phyloP scores from a whole-genome alignment of 2,113 vertebrate species.

The Gambusia holbrooki region DNA sequence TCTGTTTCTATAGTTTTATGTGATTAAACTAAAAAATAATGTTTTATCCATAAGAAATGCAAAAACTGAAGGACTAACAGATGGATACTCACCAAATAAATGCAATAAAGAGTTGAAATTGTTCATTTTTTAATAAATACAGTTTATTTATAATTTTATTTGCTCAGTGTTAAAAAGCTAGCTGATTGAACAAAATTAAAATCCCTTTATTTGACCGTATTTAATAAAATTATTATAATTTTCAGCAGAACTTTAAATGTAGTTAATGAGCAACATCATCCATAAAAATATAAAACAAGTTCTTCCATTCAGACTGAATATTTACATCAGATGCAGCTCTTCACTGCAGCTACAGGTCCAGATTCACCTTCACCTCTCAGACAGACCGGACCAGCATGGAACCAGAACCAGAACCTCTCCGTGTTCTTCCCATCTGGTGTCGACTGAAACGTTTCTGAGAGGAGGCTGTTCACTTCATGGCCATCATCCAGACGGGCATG shows the following conservation, averaged over 20 bases:
- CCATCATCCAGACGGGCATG: slow-evolving; percentile 94
- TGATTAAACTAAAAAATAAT: too few species aligned
- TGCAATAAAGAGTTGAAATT: too few species aligned
- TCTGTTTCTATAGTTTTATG: too few species aligned
- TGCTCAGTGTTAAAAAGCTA: too few species aligned
- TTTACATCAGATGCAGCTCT: slow-evolving; percentile 39
- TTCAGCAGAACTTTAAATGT: neutral
- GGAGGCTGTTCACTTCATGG: slow-evolving; percentile 72
- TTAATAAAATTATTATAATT: too few species aligned
- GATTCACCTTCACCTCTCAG: neutral
- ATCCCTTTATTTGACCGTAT: neutral
- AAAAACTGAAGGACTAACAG: too few species aligned
- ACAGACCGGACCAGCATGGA: too few species aligned
- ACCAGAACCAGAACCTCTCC: too few species aligned
- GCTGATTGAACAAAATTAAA: neutral
- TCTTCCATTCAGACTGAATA: slow-evolving; percentile 23
- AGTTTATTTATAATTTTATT: too few species aligned
- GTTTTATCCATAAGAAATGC: too few species aligned
- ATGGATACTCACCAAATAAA: too few species aligned
- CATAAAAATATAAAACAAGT: slow-evolving; percentile 44
- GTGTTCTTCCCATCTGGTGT: neutral
- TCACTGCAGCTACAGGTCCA: neutral
- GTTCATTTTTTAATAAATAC: too few species aligned
- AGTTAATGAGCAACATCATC: neutral
- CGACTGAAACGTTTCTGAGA: neutral